Base-by-base conservation (phyloP, 2,797 vertebrate genomes). In the Astyanax mexicanus region DNA sequence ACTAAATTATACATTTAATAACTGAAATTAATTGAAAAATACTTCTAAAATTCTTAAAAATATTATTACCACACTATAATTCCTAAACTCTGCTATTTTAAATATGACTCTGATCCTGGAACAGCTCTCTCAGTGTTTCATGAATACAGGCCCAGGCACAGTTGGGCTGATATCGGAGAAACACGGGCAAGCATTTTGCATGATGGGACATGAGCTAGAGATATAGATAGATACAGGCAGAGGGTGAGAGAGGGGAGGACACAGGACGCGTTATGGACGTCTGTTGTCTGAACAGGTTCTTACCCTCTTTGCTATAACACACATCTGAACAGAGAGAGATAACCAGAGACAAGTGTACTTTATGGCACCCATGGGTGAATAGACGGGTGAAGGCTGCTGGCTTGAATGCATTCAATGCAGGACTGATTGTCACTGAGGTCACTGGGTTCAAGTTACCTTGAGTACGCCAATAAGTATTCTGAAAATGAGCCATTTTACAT, bases 131-230 rank as follows among this genome's bases (percentile, higher is more conserved):
- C 61, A 42, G 73, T 65, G 69, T 72, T 79, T 70, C 58, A 44
- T 68, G 44, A 57, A 69, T 35, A 75, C 15, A 58, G 73, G 19
- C 38, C 45, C 35, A 11, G 54, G 60, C 71, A 21, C 86, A 83
- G 80, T 72, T 82, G 80, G 86, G 77, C 72, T 74, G 84, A 85
- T 82, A 88, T 84, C 79, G 79, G 80, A 90, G 89, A 90, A 88
- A 87, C 60, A 27, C 75, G 0, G 0, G 81, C 82, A 86, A 78
- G 65, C 73, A 68, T 88, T 83, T 70, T 80, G 83, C 81, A 0
- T 19, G 83, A 83, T 75, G 86, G 81, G 79, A 89, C 75, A 72
- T 80, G 76, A 82, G 80, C 44, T 66, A 85, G 80, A 75, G 80
- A 79, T 67, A 83, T 72, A 85, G 72, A 84, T 83, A 81, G 76